A percentile compares a stretch with the other conserved stretches of the same genome.
Evolutionary conservation across 2,888 invertebrate species (phyloP).

Genomic region (Caenorhabditis zanzibari): DNA sequence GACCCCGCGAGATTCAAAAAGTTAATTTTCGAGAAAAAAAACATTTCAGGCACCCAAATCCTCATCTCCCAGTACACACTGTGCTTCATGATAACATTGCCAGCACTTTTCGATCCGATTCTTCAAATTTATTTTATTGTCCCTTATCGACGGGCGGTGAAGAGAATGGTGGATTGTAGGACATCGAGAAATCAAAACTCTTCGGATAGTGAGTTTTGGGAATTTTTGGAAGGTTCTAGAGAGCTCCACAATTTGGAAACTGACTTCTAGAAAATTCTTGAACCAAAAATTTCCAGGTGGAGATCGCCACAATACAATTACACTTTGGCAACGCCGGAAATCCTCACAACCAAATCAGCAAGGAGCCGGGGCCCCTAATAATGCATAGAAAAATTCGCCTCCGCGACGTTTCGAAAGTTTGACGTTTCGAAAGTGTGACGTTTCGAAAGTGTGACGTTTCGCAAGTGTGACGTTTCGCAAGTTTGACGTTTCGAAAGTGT

Average conservation of each 20-base stretch:
- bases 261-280: background rate
- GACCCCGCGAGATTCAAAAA: background rate
- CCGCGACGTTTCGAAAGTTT: too few relatives aligned
- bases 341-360: constrained; percentile 29
- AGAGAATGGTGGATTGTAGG: background rate
- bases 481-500: too few relatives aligned
- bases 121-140: constrained; percentile 58
- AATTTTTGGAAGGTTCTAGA: constrained; percentile 7
- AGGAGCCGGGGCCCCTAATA: background rate
- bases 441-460: too few relatives aligned
- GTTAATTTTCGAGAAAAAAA: background rate
- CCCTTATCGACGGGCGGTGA: constrained; percentile 44
- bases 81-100: constrained; percentile 47
- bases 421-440: too few relatives aligned
- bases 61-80: constrained; percentile 44
- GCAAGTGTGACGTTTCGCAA: too few relatives aligned
- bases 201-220: constrained; percentile 8
- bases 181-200: background rate
- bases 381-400: background rate
- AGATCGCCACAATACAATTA: constrained; percentile 8
- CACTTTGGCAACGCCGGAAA: constrained; percentile 9
- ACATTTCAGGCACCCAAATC: constrained; percentile 33
- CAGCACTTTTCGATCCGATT: constrained; percentile 48
- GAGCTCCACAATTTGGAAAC: too few relatives aligned
- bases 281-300: constrained; percentile 32